Base-by-base conservation (phyloP, 2,113 vertebrate species). In the Cololabis saira region DNA sequence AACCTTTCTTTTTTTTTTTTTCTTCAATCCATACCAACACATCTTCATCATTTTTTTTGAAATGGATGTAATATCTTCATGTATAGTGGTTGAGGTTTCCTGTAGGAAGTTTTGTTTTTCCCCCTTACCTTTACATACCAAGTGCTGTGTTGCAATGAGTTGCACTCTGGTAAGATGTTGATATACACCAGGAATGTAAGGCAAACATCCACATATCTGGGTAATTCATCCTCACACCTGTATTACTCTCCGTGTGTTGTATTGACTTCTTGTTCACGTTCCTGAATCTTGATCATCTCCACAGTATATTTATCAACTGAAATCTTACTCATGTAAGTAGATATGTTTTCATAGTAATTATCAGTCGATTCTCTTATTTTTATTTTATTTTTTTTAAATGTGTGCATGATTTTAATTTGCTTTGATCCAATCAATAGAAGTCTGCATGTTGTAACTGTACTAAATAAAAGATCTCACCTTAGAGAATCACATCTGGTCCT, bases 401-500 rank as follows among this genome's bases (percentile, higher is more conserved):
- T 90, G 87, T 91, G 92, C 91, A 92, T 93, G 91, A 83, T 75
- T 88, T 90, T 85, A 56, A 81, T 76, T 89, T 86, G 79, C 84
- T 88, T 78, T 80, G 57, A 75, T 77, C 85, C 80, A 80, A 87
- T 87, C 84, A 77, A 82, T 74, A 82, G 74, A 67, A 78, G 71
- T 73, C 56, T 87, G 91, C 89, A 92, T 94, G 92, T 90, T 92
- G 84, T 90, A 87, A 88, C 87, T 87, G 85, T 84, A 89, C 82
- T 87, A 80, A 93, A 93, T 93, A 92, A 93, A 94, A 86, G 70
- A 90, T 80, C 80, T 91, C 89, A 86, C 83, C 74, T 67, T 83
- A 77, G 18, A 65, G 11, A 40, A 50, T 40, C 12, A 6, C 3
- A 0, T 67, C 12, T 70, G 63, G 67, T 68, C 3, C 24, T 55